Percentiles rank a stretch among this genome's conserved stretches.
phyloP scores from a whole-genome alignment of 2,888 invertebrate species.

The Cheilosia scutellata region DNA sequence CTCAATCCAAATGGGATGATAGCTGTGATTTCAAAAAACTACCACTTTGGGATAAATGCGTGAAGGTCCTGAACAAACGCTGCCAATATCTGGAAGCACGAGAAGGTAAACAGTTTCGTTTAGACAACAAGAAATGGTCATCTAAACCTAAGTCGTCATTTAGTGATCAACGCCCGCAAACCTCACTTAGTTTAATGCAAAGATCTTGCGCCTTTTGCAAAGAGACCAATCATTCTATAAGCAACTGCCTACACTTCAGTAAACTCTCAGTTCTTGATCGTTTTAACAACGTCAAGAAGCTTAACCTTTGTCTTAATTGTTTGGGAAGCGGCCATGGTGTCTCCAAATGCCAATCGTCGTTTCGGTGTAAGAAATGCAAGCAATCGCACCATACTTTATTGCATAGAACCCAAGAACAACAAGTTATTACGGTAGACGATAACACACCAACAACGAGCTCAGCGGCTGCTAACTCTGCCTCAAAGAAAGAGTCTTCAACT shows the following conservation, averaged over 20 bases:
- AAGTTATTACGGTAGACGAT: background rate
- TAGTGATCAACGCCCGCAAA: conserved; percentile 9
- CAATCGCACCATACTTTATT: conserved; percentile 17
- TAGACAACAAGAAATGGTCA: background rate
- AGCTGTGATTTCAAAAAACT: conserved; percentile 2
- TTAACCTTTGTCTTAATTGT: too few species aligned
- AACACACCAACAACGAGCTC: background rate
- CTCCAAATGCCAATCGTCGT: too few species aligned
- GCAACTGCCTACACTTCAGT: background rate
- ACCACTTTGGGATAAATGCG: background rate
- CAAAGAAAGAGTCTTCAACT: background rate
- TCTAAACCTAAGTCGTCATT: background rate
- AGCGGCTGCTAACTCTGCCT: conserved; percentile 21
- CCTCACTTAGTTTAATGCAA: conserved; percentile 1
- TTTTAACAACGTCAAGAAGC: too few species aligned
- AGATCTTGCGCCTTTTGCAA: conserved; percentile 6
- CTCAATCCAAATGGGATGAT: conserved; percentile 33
- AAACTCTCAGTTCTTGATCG: too few species aligned
- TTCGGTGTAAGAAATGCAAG: conserved; percentile 1
- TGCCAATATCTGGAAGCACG: conserved; percentile 22
- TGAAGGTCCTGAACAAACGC: conserved; percentile 6
- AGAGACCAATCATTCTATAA: conserved; percentile 8
- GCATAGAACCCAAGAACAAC: conserved; percentile 11
- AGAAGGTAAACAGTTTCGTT: conserved; percentile 6
- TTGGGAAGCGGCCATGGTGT: too few species aligned